Percentiles rank a stretch among this genome's conserved stretches.
Conservation (phyloP, 1,140 invertebrate genomes). For the Meloidogyne hapla region DNA sequence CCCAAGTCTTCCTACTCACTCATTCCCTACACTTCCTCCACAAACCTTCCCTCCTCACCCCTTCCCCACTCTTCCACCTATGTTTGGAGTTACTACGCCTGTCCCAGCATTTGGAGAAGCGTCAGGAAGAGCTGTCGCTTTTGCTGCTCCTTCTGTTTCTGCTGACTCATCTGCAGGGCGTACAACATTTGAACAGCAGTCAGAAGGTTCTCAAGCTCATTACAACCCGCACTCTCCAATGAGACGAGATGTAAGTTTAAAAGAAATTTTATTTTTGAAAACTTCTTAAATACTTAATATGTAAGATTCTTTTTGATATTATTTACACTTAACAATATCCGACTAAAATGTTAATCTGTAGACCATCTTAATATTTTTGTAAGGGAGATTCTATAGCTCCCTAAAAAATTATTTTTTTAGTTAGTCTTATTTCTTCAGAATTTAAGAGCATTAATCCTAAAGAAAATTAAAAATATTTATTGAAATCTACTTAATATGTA, state of each 20-base stretch:
- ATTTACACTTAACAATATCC: no score
- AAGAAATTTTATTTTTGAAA: no score
- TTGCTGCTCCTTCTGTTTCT: constrained; percentile 33
- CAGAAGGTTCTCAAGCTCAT: not conserved
- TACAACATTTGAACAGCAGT: not conserved
- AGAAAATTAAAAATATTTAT: no score
- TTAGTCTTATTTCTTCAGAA: no score
- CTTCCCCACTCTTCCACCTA: not conserved
- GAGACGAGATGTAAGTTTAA: not conserved
- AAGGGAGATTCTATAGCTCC: no score
- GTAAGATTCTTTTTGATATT: no score
- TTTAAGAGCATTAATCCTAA: no score
- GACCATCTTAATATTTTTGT: no score
- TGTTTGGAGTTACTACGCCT: not conserved
- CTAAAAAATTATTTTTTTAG: no score
- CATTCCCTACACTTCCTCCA: constrained; percentile 32
- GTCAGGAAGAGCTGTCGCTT: constrained; percentile 14
- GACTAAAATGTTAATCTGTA: no score
- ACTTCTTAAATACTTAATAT: no score
- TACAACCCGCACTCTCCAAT: not conserved
- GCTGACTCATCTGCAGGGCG: not conserved
- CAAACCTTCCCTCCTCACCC: constrained; percentile 26
- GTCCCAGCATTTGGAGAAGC: not conserved
- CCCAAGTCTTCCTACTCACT: constrained; percentile 32
- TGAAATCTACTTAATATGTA: no score